phyloP scores from a whole-genome alignment of 2,888 invertebrate species.

The Balanococcus diminutus region DNA sequence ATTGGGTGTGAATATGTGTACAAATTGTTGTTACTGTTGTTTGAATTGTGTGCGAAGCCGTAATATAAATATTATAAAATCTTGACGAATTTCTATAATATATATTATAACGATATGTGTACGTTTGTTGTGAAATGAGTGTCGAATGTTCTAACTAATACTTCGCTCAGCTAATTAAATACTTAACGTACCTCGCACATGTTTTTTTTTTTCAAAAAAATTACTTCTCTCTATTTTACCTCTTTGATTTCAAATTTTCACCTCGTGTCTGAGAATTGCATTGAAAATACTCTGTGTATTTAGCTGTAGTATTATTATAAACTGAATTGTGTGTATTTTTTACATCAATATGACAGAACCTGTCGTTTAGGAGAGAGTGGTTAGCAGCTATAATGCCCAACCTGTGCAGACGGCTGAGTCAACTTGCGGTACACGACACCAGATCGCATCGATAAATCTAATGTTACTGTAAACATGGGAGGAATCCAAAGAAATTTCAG shows the following conservation, averaged over 20 bases:
- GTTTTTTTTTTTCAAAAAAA: background rate
- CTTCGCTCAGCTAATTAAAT: background rate
- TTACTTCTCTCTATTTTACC: background rate
- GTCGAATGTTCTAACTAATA: background rate
- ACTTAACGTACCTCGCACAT: background rate
- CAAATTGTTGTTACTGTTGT: slow-evolving; percentile 12
- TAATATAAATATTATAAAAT: background rate
- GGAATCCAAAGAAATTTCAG: slow-evolving; percentile 54
- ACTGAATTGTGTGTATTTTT: slow-evolving; percentile 52
- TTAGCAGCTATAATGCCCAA: slow-evolving; percentile 49
- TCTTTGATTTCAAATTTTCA: background rate
- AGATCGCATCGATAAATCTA: slow-evolving; percentile 51
- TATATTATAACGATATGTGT: background rate
- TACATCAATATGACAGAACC: slow-evolving; percentile 53
- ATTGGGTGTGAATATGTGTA: slow-evolving; percentile 21
- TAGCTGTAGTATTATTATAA: slow-evolving; percentile 40
- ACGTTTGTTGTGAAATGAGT: slow-evolving; percentile 1
- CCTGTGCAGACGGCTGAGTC: slow-evolving; percentile 46
- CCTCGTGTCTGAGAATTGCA: slow-evolving; percentile 9
- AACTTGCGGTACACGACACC: slow-evolving; percentile 49
- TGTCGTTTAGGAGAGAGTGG: slow-evolving; percentile 48
- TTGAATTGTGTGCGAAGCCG: background rate
- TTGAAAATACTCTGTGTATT: slow-evolving; percentile 18
- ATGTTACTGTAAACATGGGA: slow-evolving; percentile 52
- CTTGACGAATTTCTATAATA: background rate